phyloP scores from a whole-genome alignment of 2,113 vertebrate species.

The Marmota monax region DNA sequence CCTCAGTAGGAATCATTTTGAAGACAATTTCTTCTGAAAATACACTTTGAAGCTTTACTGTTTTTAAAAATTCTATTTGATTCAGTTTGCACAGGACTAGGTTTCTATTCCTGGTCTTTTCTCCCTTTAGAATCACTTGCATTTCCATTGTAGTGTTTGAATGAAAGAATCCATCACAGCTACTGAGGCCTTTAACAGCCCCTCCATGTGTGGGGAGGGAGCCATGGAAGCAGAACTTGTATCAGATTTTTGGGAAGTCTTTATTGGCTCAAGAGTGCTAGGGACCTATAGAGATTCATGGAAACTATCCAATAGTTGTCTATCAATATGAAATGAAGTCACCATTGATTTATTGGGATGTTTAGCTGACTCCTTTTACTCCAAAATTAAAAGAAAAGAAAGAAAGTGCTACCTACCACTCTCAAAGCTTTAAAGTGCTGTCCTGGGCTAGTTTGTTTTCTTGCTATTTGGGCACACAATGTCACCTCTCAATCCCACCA shows the following conservation, averaged over 20 bases:
- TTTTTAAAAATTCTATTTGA: constrained; percentile 74
- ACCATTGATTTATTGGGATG: constrained; percentile 26
- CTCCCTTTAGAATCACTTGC: constrained; percentile 42
- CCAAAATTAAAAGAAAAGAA: no score
- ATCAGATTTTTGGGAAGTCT: constrained; percentile 48
- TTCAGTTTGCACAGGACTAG: constrained; percentile 29
- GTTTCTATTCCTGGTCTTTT: constrained; percentile 46
- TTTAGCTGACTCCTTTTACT: neutral
- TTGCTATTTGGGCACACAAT: neutral
- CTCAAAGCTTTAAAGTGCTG: neutral
- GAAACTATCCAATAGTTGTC: neutral
- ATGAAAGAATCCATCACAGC: neutral
- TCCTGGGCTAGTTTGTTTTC: neutral
- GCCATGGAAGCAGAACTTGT: neutral
- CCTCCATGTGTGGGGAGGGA: neutral
- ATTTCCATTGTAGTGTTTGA: constrained; percentile 43
- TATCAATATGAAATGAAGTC: neutral
- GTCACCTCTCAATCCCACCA: neutral
- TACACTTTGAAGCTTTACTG: constrained; percentile 62
- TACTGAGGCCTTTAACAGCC: neutral
- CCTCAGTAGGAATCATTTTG: constrained; percentile 68
- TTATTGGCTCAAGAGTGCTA: neutral
- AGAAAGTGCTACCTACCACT: neutral
- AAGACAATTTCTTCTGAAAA: constrained; percentile 78
- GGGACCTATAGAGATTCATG: neutral